Base-by-base conservation (phyloP, 2,888 invertebrate genomes). In the Rhaphigaster nebulosa region DNA sequence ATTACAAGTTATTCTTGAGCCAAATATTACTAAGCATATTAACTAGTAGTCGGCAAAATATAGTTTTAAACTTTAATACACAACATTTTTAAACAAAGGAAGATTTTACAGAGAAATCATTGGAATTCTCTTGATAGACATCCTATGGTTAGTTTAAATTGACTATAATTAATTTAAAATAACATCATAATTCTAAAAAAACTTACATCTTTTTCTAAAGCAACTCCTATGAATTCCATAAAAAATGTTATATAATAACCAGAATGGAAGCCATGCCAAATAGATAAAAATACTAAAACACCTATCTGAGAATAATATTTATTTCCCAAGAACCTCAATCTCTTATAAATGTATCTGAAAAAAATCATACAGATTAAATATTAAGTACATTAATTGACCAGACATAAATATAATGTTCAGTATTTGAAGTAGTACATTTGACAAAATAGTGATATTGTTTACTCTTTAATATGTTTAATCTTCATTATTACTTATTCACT, bases 201-300 rank as follows among this genome's bases (percentile, higher is more conserved):
- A 94, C 95, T 95, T 94, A 97, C 97, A 93, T 98, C 97, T 94
- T 96, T 97, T 93, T 99, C 98, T 93, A 97, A 95, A 92, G 96
- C 96, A 93, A 98, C 97, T 56, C 98, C 96, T 56, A 97, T 94
- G 93, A 98, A 99, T 93, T 99, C 99, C 94, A 98, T 96, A 91
- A 97, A 95, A 95, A 99, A 99, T 87, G 97, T 97, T 93, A 97
- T 95, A 93, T 98, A 99, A 93, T 99, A 99, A 0, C 99, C 99
- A 20, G 97, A 96, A 93, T 98, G 97, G 90, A 98, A 96, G 23
- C 99, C 99, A 94, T 99, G 99, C 99, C 99, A 99, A 0, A 98
- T 93, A 0, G 99, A 98, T 70, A 99, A 95, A 94, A 99, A 99
- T 0, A 96, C 91, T 76, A 99, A 94, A 0, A 99, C 97, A 0